Percentiles rank a stretch among this genome's conserved stretches.
Evolutionary conservation across 2,113 vertebrate genomes (phyloP).

Genomic region (Rhea americana): DNA sequence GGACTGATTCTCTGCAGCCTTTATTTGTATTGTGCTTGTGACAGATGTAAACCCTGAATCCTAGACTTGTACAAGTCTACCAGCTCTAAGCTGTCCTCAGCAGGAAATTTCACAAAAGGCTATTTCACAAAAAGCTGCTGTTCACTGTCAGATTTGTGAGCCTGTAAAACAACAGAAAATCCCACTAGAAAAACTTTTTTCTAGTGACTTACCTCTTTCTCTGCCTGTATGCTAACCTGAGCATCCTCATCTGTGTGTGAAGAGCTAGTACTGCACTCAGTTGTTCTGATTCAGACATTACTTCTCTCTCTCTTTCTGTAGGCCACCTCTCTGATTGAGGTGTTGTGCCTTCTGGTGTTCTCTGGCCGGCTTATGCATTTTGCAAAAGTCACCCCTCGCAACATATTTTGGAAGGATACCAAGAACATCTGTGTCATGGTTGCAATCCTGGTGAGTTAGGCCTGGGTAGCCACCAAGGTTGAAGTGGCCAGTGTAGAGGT

Average conservation of each 20-base stretch:
- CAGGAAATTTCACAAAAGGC: neutral
- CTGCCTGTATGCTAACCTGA: neutral
- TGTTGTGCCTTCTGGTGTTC: conserved; percentile 86
- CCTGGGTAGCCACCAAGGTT: neutral
- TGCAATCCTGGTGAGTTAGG: conserved; percentile 76
- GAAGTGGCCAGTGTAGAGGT: neutral
- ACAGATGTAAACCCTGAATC: neutral
- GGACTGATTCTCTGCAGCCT: neutral
- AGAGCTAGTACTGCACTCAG: neutral
- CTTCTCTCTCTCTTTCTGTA: conserved; percentile 39
- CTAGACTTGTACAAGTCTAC: neutral
- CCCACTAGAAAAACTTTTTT: neutral
- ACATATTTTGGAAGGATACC: conserved; percentile 92
- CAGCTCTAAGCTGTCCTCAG: neutral
- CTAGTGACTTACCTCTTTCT: neutral
- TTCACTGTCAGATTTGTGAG: neutral
- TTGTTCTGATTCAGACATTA: neutral
- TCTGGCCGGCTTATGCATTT: conserved; percentile 84
- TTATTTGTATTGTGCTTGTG: neutral
- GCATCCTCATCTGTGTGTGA: neutral
- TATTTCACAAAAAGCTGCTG: neutral
- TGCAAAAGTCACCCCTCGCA: conserved; percentile 82
- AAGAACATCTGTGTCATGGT: conserved; percentile 93
- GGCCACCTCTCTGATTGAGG: conserved; percentile 84
- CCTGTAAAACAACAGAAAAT: neutral